Evolutionary conservation across 2,113 vertebrate species (phyloP).

Genomic region (Ondatra zibethicus): DNA sequence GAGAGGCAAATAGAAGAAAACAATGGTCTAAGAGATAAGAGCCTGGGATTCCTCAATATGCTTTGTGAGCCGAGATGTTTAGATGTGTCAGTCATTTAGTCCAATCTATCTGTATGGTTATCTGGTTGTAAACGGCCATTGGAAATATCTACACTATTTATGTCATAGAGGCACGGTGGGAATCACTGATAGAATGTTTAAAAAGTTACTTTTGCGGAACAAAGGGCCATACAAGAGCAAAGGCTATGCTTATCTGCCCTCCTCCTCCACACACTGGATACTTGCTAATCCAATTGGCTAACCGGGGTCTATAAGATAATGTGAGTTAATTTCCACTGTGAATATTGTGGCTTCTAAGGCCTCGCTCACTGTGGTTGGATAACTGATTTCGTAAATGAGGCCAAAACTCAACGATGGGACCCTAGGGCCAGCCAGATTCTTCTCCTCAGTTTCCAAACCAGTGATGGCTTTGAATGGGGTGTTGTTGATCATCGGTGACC

Average conservation of each 20-base stretch:
- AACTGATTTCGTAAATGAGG: not conserved
- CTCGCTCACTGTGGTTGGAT: not conserved
- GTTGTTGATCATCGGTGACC: not conserved
- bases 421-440: not conserved
- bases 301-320: not conserved
- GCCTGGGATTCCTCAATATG: not conserved
- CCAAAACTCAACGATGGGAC: not conserved
- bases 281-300: slow-evolving; percentile 6
- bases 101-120: slow-evolving; percentile 25
- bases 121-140: slow-evolving; percentile 8
- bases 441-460: not conserved
- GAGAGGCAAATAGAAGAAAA: slow-evolving; percentile 64
- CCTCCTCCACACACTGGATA: not conserved
- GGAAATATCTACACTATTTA: not conserved
- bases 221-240: slow-evolving; percentile 48
- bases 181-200: not conserved
- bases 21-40: slow-evolving; percentile 58
- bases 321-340: not conserved
- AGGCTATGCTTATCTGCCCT: not conserved
- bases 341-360: not conserved
- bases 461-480: not conserved
- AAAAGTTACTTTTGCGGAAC: slow-evolving; percentile 56
- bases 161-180: not conserved
- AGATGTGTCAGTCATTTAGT: not conserved
- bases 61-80: not conserved